A percentile compares a stretch with the other conserved stretches of the same genome.
Conservation (phyloP, 2,888 invertebrate species). For the Ethmia dodecea region DNA sequence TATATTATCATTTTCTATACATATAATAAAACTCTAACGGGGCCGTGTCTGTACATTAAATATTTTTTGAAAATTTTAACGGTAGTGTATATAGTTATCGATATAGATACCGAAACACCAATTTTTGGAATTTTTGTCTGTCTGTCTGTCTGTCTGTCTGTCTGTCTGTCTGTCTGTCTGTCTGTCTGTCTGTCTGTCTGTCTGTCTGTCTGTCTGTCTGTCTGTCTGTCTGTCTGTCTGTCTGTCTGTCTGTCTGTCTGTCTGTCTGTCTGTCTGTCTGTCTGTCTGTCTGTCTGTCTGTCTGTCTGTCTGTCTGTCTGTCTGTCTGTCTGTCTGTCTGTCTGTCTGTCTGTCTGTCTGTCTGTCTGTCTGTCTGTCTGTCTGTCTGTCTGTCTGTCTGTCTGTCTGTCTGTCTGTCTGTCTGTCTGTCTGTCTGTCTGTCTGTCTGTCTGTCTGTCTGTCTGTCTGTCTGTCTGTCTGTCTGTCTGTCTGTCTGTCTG, state of each 20-base stretch:
- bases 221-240: conserved; percentile 3
- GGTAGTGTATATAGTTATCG: too few species aligned
- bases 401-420: conserved; percentile 3
- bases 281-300: conserved; percentile 3
- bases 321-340: conserved; percentile 3
- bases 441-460: conserved; percentile 3
- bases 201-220: conserved; percentile 3
- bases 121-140: too few species aligned
- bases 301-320: conserved; percentile 3
- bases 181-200: conserved; percentile 3
- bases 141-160: conserved; percentile 3
- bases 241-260: conserved; percentile 3
- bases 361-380: conserved; percentile 3
- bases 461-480: conserved; percentile 3
- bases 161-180: conserved; percentile 3
- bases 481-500: conserved; percentile 3
- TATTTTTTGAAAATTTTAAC: too few species aligned
- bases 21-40: too few species aligned
- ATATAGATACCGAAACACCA: too few species aligned
- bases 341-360: conserved; percentile 3
- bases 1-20: too few species aligned
- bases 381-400: conserved; percentile 3
- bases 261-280: conserved; percentile 3
- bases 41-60: too few species aligned
- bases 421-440: conserved; percentile 3